phyloP scores from a whole-genome alignment of 2,888 invertebrate species.

The Metacarcinus magister region DNA sequence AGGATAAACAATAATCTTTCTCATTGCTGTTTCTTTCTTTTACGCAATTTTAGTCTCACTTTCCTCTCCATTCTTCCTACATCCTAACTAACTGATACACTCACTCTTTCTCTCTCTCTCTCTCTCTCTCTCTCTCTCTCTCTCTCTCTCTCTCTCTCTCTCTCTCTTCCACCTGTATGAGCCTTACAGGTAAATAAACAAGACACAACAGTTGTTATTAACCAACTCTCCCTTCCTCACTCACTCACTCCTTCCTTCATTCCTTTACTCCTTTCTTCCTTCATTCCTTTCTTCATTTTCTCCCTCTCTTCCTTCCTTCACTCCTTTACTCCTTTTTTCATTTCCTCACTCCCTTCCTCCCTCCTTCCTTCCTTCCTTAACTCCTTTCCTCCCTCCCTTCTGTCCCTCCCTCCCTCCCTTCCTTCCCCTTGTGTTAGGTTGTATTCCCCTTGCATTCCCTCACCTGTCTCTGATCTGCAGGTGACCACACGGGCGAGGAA shows the following conservation, averaged over 20 bases:
- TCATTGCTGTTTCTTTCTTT: too few species aligned
- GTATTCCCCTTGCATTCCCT: not conserved
- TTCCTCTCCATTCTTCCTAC: not conserved
- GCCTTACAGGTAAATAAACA: not conserved
- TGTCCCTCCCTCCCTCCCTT: not conserved
- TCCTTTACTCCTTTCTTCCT: not conserved
- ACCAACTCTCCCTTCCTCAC: not conserved
- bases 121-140: not conserved
- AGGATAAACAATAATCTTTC: too few species aligned
- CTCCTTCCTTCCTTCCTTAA: not conserved
- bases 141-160: not conserved
- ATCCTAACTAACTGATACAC: constrained; percentile 17
- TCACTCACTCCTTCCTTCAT: not conserved
- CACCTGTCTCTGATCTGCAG: constrained; percentile 85
- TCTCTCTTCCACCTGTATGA: not conserved
- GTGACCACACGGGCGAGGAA: constrained; percentile 88
- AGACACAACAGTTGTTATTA: not conserved
- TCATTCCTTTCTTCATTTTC: not conserved
- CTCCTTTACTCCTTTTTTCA: not conserved
- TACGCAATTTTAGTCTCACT: too few species aligned
- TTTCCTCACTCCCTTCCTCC: too few species aligned
- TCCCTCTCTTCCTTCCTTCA: not conserved
- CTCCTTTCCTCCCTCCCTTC: not conserved
- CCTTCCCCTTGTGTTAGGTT: too few species aligned
- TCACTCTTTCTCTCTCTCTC: constrained; percentile 38